Base-by-base conservation (phyloP, 2,113 vertebrate genomes). In the Channa maculata region DNA sequence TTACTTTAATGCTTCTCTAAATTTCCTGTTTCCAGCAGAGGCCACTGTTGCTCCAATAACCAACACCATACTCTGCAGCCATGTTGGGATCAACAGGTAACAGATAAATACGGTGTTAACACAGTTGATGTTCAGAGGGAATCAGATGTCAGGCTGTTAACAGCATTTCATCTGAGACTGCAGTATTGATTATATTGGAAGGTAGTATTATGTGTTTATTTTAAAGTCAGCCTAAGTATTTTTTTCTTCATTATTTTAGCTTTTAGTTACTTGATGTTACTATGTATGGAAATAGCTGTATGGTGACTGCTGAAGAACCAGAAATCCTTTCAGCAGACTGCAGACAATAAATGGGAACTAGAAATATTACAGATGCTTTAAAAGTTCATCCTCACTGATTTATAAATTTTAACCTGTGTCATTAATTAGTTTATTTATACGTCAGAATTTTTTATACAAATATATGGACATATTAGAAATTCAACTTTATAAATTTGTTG, bases 31-130 rank as follows among this genome's bases (percentile, higher is more conserved):
- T 38, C 79, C 92, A 91, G 72, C 68, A 94, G 94, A 92, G 88
- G 89, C 82, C 93, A 90, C 80, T 93, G 90, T 92, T 91, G 91
- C 76, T 81, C 80, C 57, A 85, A 39, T 84, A 78, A 86, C 68
- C 9, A n/a, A 33, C 52, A 8, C 1, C 15, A 2, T 39, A 3
- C 5, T 13, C 44, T 36, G 24, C 52, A 50, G 57, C 46, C 70
- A 64, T 49, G 54, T 37, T 65, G 41, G 65, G 55, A 75, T 92
- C 92, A 92, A 91, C 90, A 94, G 87, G 91, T 93, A 50, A 46
- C 10, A 46, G 24, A 37, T 55, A 63, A 71, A 38, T 49, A 39
- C 4, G 10, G 39, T 60, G 59, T 78, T 63, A 37, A 24, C 66
- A 60, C 61, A 60, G 57, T 38, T 46, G 46, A 78, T 82, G 53